Evolutionary conservation across 2,113 vertebrate species (phyloP), one percentile per base, ranked within the genome.

Genomic region (Lichenostomus cassidix): DNA sequence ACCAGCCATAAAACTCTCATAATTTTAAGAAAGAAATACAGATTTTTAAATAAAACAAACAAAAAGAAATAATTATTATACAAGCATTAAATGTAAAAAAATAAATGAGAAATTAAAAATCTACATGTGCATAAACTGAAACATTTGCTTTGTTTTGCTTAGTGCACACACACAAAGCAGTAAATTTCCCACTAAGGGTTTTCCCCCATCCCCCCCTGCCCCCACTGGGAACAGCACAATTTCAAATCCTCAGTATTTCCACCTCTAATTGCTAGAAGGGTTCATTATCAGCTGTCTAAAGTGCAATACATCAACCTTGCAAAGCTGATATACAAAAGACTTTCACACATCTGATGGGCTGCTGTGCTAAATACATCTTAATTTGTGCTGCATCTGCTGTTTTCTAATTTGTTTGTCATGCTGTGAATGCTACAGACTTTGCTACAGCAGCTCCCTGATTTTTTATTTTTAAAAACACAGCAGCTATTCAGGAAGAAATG

Each of bases 361-460:
- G 98, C 97, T 98, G 97, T 97, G 98, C 97, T 98, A 98, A 98
- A 98, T 98, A 98, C 98, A 98, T 98, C 98, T 98, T 98, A 98
- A 98, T 98, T 98, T 98, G 98, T 98, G 98, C 98, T 98, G 96
- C 98, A 98, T 98, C 98, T 98, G 98, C 98, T 98, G 97, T 98
- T 98, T 98, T 97, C 97, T 98, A 98, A 98, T 98, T 97, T 98
- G 97, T 98, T 98, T 98, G 97, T 98, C 97, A 98, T 97, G 97
- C 98, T 98, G 98, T 94, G 98, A 98, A 96, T 84, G 95, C 93
- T 97, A 94, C 96, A 97, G 97, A 97, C 82, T 97, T 95, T 97
- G 96, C 97, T 97, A 97, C 93, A 97, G 94, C 95, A 97, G 95
- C 89, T 97, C 96, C 73, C 74, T 89, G 93, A 73, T 94, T 96